A percentile compares a stretch with the other conserved stretches of the same genome.
Conservation (phyloP, 1,140 invertebrate species). For the Campoletis sonorensis region DNA sequence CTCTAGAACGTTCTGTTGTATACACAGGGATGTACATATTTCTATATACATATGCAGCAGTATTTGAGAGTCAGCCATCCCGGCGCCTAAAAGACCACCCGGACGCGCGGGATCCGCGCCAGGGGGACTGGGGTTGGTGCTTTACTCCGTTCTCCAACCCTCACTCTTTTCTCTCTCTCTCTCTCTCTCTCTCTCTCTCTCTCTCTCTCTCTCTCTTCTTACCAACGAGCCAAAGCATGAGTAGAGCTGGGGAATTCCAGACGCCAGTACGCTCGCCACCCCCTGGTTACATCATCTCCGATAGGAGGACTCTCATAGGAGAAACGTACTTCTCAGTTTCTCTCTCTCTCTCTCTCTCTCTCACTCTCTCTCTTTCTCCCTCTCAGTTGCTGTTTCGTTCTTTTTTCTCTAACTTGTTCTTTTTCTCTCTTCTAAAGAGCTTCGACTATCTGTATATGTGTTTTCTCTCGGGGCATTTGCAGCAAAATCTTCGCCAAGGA, state of each 20-base stretch:
- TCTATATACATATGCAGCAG: neutral
- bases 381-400: no score
- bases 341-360: constrained; percentile 1
- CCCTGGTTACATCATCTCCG: constrained; percentile 31
- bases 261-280: neutral
- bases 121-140: neutral
- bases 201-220: neutral
- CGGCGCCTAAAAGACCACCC: constrained; percentile 54
- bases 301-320: constrained; percentile 11
- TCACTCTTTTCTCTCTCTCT: neutral
- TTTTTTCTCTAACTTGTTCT: no score
- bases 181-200: neutral
- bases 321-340: constrained; percentile 1
- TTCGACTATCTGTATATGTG: neutral
- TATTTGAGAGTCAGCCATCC: constrained; percentile 52
- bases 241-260: constrained; percentile 24
- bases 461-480: constrained; percentile 6
- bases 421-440: neutral
- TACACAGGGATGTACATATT: neutral
- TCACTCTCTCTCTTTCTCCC: neutral
- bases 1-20: neutral
- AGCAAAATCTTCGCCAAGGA: constrained; percentile 24
- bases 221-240: neutral
- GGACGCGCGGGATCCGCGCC: constrained; percentile 39
- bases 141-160: neutral